A percentile compares a stretch with the other conserved stretches of the same genome.
Evolutionary conservation across 2,888 invertebrate genomes (phyloP).

Genomic region (Caenorhabditis sp.): DNA sequence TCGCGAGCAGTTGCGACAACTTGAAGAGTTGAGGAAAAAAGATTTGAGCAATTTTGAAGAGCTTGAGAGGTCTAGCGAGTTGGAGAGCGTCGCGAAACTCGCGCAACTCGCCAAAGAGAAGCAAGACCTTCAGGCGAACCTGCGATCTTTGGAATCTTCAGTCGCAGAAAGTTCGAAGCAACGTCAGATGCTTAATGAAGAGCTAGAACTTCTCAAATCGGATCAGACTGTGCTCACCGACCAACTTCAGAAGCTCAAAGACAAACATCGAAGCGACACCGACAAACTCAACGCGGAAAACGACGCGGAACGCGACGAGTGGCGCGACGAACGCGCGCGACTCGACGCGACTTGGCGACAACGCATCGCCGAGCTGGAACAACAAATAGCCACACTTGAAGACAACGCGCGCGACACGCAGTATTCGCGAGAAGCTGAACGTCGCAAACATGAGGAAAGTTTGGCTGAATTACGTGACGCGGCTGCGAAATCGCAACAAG

Average conservation of each 20-base stretch:
- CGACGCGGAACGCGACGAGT: slow-evolving; percentile 27
- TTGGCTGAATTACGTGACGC: too few species aligned
- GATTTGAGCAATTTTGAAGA: slow-evolving; percentile 26
- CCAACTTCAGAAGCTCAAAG: slow-evolving; percentile 20
- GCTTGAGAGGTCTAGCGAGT: slow-evolving; percentile 31
- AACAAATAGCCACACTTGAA: slow-evolving; percentile 29
- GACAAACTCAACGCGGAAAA: slow-evolving; percentile 36
- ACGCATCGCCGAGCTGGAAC: slow-evolving; percentile 30
- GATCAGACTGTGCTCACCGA: too few species aligned
- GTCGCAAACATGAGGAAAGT: too few species aligned
- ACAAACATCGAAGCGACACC: slow-evolving; percentile 29
- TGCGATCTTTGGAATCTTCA: slow-evolving; percentile 1
- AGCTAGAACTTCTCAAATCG: slow-evolving; percentile 35
- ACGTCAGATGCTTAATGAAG: slow-evolving; percentile 45
- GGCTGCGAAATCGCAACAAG: slow-evolving; percentile 11
- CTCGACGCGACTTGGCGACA: slow-evolving; percentile 30
- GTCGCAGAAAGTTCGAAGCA: slow-evolving; percentile 38
- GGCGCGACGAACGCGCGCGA: slow-evolving; percentile 18
- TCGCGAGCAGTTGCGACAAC: slow-evolving; percentile 16
- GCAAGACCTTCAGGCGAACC: neutral
- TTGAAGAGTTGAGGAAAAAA: slow-evolving; percentile 32
- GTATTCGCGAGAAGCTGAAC: too few species aligned
- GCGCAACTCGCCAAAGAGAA: neutral
- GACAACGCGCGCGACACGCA: too few species aligned
- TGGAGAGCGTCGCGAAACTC: slow-evolving; percentile 13